These are phyloP conservation scores for Nannospalax galili DNA, from an alignment of 2,113 vertebrate species.

Conservation along the genomic window DNA sequence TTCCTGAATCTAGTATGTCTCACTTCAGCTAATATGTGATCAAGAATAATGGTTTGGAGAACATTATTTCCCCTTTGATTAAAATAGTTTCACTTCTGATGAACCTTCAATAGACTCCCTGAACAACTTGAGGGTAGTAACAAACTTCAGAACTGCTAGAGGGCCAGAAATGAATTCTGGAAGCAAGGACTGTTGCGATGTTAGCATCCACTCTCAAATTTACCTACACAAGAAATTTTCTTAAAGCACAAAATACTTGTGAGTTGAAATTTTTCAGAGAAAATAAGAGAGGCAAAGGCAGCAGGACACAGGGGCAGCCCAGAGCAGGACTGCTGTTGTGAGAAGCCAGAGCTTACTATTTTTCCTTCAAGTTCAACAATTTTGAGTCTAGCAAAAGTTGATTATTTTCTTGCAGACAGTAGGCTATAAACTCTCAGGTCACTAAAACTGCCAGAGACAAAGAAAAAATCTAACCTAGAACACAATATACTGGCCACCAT, in stretches of 20 bases:
- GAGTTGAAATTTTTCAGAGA: not conserved
- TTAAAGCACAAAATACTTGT: conserved; percentile 4
- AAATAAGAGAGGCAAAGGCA: not conserved
- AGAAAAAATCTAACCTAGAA: conserved; percentile 4
- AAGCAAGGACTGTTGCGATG: not conserved
- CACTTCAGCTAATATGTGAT: not conserved
- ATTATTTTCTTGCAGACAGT: conserved; percentile 40
- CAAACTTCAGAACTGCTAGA: not conserved
- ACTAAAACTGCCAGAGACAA: conserved; percentile 52
- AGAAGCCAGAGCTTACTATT: conserved; percentile 46
- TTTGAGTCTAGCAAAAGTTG: conserved; percentile 13
- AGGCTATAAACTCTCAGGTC: conserved; percentile 16
- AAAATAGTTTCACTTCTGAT: not conserved
- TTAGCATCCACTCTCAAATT: not conserved
- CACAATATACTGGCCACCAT: conserved; percentile 39
- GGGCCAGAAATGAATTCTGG: not conserved
- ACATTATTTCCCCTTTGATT: conserved; percentile 28
- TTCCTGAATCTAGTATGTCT: not conserved
- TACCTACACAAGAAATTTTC: not conserved
- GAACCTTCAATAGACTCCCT: not conserved
- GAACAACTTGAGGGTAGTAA: not conserved
- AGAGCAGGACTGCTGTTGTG: not conserved
- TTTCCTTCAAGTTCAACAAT: not conserved
- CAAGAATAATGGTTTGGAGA: not conserved
- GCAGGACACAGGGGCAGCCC: not conserved